phyloP scores from a whole-genome alignment of 2,113 vertebrate species.

The Hipposideros armiger region DNA sequence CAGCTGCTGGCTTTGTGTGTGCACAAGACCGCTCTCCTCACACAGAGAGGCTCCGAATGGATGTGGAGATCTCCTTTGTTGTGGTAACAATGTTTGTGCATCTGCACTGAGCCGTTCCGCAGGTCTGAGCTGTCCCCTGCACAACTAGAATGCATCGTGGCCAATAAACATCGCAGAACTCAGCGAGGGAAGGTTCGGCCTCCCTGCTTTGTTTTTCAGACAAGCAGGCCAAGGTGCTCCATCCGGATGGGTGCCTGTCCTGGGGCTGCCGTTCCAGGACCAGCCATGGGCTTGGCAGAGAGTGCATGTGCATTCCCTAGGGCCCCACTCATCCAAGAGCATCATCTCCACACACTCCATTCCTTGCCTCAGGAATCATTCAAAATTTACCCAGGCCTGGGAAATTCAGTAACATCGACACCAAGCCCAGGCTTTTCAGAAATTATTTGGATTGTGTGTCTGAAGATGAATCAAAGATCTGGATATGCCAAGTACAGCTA shows the following conservation, averaged over 20 bases:
- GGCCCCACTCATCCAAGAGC: not conserved
- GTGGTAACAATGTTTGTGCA: constrained; percentile 75
- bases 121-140: constrained; percentile 66
- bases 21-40: constrained; percentile 58
- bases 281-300: not conserved
- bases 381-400: not conserved
- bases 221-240: not conserved
- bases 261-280: fast-evolving
- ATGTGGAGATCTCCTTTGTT: constrained; percentile 65
- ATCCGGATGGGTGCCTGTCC: not conserved
- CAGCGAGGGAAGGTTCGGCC: not conserved
- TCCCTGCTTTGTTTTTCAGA: not conserved
- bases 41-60: constrained; percentile 38
- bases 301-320: no score
- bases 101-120: constrained; percentile 57
- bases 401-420: not conserved
- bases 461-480: not conserved
- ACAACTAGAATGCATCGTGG: constrained; percentile 55
- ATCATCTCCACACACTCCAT: no score
- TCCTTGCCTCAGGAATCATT: not conserved
- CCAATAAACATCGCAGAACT: not conserved
- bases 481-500: not conserved
- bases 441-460: not conserved
- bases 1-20: constrained; percentile 81
- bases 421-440: not conserved